Conservation (phyloP, 2,888 invertebrate genomes). For the Diarsia mendica region DNA sequence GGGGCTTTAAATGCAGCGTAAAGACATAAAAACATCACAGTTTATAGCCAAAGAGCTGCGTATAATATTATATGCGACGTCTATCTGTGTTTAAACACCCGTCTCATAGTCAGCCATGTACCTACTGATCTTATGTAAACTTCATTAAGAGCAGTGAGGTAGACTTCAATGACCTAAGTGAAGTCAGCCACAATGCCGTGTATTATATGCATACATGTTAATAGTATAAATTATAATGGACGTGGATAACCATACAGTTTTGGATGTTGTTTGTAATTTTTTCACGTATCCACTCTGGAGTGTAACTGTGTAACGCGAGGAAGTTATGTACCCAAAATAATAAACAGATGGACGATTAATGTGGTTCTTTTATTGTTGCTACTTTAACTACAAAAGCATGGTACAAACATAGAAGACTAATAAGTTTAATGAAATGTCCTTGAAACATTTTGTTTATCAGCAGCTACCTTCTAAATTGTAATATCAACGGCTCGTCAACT, state of each 20-base stretch:
- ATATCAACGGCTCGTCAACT: not conserved
- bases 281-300: conserved; percentile 76
- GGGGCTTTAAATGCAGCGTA: conserved; percentile 40
- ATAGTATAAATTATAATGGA: conserved; percentile 68
- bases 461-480: not conserved
- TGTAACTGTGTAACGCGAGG: conserved; percentile 77
- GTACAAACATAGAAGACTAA: not conserved
- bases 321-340: conserved; percentile 83
- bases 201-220: conserved; percentile 63
- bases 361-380: conserved; percentile 45
- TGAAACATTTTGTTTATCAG: not conserved
- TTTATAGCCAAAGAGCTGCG: conserved; percentile 34
- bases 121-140: conserved; percentile 57
- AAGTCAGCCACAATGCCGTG: conserved; percentile 58
- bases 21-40: conserved; percentile 45
- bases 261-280: conserved; percentile 82
- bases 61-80: conserved; percentile 14
- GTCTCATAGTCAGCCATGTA: conserved; percentile 41
- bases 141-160: conserved; percentile 53
- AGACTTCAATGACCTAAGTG: conserved; percentile 28
- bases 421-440: not conserved
- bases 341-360: conserved; percentile 76
- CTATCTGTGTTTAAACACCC: conserved; percentile 29
- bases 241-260: conserved; percentile 64
- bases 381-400: not conserved